Evolutionary conservation across 37 sponge, comb jelly and placozoan species (phyloP).

Genomic region (Theonella swinhoei): DNA sequence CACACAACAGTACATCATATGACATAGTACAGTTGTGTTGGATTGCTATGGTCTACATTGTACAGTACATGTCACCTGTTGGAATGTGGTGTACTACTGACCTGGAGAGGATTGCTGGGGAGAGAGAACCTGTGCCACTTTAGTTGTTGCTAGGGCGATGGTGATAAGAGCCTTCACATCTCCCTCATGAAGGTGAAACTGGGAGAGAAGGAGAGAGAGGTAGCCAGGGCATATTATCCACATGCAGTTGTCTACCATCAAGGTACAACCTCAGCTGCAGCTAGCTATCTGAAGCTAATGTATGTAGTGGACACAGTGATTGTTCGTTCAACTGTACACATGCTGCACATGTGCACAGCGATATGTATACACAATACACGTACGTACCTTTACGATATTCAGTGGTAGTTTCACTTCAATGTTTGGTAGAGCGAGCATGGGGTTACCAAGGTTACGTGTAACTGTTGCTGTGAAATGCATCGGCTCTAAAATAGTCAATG

Average conservation of each 20-base stretch:
- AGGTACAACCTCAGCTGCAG: neutral
- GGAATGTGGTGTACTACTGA: neutral
- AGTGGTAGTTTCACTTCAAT: constrained; percentile 25
- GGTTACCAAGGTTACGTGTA: constrained; percentile 48
- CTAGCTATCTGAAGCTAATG: neutral
- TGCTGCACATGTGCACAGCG: too few relatives aligned
- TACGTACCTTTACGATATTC: constrained; percentile 42
- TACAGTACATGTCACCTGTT: too few relatives aligned
- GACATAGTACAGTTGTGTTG: too few relatives aligned
- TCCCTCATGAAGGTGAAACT: constrained; percentile 49
- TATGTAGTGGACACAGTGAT: too few relatives aligned
- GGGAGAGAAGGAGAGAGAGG: neutral
- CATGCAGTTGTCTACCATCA: neutral
- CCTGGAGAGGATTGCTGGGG: neutral
- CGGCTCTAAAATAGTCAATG: constrained; percentile 36
- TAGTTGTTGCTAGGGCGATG: constrained; percentile 16
- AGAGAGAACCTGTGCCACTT: neutral
- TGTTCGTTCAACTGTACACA: too few relatives aligned
- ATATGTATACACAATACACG: too few relatives aligned
- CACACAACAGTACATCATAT: too few relatives aligned
- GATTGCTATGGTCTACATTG: too few relatives aligned
- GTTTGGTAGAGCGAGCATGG: constrained; percentile 32
- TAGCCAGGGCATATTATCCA: neutral
- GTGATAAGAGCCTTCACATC: constrained; percentile 51
- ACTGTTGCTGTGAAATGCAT: constrained; percentile 28